A percentile compares a stretch with the other conserved stretches of the same genome.
These are phyloP conservation scores for Propithecus coquereli DNA, from an alignment of 2,113 vertebrate genomes.

Conservation along the genomic window DNA sequence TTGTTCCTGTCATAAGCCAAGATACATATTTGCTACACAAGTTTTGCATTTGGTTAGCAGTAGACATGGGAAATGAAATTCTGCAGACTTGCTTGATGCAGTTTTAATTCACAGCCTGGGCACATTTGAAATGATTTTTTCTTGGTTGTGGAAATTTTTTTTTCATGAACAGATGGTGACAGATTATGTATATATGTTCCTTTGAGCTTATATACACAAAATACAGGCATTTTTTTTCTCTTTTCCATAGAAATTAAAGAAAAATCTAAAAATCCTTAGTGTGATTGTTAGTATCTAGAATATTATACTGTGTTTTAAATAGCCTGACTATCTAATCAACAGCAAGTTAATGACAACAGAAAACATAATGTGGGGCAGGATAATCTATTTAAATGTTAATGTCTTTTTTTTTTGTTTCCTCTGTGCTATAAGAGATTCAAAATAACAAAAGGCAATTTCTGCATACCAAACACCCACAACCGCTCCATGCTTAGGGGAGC, in stretches of 20 bases:
- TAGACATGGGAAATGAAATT: not conserved
- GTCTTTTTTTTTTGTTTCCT: not conserved
- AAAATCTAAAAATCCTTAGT: not conserved
- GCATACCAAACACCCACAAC: not conserved
- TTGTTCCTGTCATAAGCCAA: not conserved
- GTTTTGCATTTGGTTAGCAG: not conserved
- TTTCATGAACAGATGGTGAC: not conserved
- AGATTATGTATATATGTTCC: not conserved
- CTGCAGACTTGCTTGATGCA: not conserved
- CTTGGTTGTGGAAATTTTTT: not conserved
- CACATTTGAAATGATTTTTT: not conserved
- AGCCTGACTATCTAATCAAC: not conserved
- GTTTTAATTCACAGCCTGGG: not conserved
- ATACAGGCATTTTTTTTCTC: not conserved
- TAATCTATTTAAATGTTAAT: not conserved
- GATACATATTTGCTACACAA: not conserved
- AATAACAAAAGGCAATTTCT: not conserved
- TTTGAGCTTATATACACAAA: not conserved
- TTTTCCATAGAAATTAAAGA: not conserved
- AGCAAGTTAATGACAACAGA: not conserved
- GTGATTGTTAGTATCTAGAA: not conserved
- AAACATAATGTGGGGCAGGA: not conserved
- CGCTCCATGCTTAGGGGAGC: not conserved
- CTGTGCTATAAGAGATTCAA: not conserved
- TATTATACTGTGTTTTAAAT: not conserved